Base-by-base conservation (phyloP, 2,797 vertebrate species). In the Sylvilagus floridanus region DNA sequence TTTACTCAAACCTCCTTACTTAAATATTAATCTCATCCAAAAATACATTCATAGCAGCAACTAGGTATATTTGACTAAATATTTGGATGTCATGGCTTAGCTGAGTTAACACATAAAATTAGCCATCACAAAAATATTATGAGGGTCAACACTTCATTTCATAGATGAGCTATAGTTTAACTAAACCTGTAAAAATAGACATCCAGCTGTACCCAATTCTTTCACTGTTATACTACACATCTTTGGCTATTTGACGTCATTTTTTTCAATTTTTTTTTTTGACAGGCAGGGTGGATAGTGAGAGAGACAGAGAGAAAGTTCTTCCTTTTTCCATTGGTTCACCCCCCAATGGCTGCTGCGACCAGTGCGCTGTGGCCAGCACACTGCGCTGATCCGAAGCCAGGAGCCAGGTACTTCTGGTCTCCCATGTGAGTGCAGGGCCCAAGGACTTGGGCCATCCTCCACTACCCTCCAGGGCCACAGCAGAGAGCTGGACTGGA, bases 101-200 rank as follows among this genome's bases (percentile, higher is more conserved):
- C n/a, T 12, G 91, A 90, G 1, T 57, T 88, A 65, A 88, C 11
- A 69, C 16, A 62, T 26, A 79, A 93, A 92, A 96, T 90, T 85
- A 92, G 71, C 26, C 1, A 83, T 71, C 37, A 83, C 24, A 82
- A 50, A 35, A 54, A 52, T 84, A 71, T 28, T 69, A 78, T 35
- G 81, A 62, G 50, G 30, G 19, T 30, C 83, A 3, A 35, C 7
- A 77, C 85, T 93, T 92, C 42, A 35, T 86, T 93, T 88, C 82
- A 50, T 71, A 28, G 72, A 11, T 78, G 30, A 94, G 35, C n/a
- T 88, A 26, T 0, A 35, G 10, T 75, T 65, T 71, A 84, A 37
- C 26, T 37, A 90, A 5, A 60, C 26, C 57, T 42, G 28, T 37
- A 73, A 62, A 68, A 0, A 17, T 87, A 32, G 62, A 22, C n/a